Percentiles rank a stretch among this genome's conserved stretches.
phyloP scores from a whole-genome alignment of 2,113 vertebrate species.

The Theristicus caerulescens region DNA sequence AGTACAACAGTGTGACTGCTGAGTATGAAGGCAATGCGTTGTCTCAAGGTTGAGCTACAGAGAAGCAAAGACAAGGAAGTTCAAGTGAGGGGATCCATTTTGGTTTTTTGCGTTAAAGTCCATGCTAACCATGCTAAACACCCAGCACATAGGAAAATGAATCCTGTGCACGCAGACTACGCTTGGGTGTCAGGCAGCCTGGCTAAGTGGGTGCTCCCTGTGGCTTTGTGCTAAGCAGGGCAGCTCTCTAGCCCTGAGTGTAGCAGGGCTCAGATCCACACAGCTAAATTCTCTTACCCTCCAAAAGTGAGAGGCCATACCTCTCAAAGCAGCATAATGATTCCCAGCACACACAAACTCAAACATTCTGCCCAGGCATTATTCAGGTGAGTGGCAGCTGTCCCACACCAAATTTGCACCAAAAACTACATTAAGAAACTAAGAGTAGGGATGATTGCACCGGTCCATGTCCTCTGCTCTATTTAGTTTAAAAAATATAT shows the following conservation, averaged over 20 bases:
- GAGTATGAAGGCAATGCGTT: rapidly evolving
- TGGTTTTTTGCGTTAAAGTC: neutral
- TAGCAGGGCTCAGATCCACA: neutral
- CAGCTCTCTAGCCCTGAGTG: too few relatives aligned
- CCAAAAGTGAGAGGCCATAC: neutral
- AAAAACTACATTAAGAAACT: neutral
- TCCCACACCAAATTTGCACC: neutral
- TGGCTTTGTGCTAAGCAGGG: neutral
- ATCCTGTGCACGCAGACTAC: neutral
- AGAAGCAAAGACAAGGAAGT: neutral
- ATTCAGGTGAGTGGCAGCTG: rapidly evolving
- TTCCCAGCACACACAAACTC: neutral
- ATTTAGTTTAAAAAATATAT: neutral
- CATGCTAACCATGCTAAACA: neutral
- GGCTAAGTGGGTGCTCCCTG: neutral
- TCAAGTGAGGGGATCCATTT: neutral
- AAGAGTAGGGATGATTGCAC: neutral
- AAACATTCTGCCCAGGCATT: neutral
- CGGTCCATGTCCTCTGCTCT: neutral
- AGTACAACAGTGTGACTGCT: too few relatives aligned
- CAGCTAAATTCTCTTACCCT: neutral
- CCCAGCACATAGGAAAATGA: neutral
- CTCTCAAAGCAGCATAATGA: neutral
- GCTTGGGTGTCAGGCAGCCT: neutral
- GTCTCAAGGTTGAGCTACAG: neutral